Percentiles rank a stretch among this genome's conserved stretches.
These are phyloP conservation scores for Eulemur rubriventer DNA, from an alignment of 2,797 vertebrate species.

Conservation along the genomic window DNA sequence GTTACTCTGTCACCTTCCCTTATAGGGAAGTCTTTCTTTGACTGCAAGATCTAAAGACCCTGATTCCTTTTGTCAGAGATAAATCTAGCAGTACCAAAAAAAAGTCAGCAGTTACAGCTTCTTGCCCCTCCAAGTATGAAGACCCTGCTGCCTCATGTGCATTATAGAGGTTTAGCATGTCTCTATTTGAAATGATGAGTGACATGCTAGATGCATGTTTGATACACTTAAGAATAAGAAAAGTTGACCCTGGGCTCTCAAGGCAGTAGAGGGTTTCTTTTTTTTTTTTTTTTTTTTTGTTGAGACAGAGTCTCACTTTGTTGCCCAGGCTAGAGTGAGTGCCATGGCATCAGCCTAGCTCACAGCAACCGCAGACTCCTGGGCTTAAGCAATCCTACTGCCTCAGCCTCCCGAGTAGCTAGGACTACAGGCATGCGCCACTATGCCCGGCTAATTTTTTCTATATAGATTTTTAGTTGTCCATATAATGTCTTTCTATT, in stretches of 20 bases:
- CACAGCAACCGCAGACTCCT: too few relatives aligned
- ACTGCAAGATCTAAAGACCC: not conserved
- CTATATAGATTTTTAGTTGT: too few relatives aligned
- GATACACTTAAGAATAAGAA: slow-evolving; percentile 31
- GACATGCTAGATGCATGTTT: not conserved
- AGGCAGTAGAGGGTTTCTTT: slow-evolving; percentile 23
- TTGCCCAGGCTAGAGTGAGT: too few relatives aligned
- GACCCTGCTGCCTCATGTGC: not conserved
- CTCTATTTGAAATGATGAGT: not conserved
- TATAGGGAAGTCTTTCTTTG: not conserved
- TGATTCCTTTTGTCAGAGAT: slow-evolving; percentile 32
- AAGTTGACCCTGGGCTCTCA: not conserved
- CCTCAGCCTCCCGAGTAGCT: too few relatives aligned
- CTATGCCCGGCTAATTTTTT: too few relatives aligned
- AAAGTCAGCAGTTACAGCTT: not conserved
- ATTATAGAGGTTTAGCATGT: not conserved
- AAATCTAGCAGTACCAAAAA: slow-evolving; percentile 17
- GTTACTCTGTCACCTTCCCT: not conserved
- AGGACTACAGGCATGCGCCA: too few relatives aligned
- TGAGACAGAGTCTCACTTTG: too few relatives aligned
- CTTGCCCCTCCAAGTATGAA: not conserved
- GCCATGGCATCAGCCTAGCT: too few relatives aligned
- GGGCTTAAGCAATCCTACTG: too few relatives aligned
- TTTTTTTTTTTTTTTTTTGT: too few relatives aligned
- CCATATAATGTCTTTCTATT: too few relatives aligned